Evolutionary conservation across 1,140 invertebrate species (phyloP), one percentile per base, ranked within the genome.

Genomic region (Drosophila athabasca): DNA sequence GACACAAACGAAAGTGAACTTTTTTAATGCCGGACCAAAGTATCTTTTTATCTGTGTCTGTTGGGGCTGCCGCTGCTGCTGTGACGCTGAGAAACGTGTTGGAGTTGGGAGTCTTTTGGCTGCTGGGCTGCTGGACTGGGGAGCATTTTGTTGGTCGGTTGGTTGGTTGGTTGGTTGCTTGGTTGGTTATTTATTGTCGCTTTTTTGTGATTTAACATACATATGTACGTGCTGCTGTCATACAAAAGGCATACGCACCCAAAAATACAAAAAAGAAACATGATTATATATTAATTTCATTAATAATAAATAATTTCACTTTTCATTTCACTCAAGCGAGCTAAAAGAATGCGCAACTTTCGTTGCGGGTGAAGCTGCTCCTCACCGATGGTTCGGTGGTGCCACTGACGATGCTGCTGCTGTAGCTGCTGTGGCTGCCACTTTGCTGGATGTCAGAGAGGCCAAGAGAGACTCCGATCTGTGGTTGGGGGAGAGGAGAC

Each of bases 231-330:
- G 83, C 70, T 81, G 80, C 77, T 84, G 80, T 88, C 83, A 74
- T 59, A 75, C 71, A 79, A 51, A 62, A 70, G 45, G 66, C 67
- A 72, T 49, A 76, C 58, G 66, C 45, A 68, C 71, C 59, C 66
- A 55, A 44, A 58, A 39, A 60, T 53, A 85, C 53, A 64, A 48
- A 73, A 51, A 31, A 31, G 31, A 67, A 77, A 61, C 66, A 83
- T 68, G 75, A 77, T 75, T 88, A 83, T 87, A 85, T 87, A 87
- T 87, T 87, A 87, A 87, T 87, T 87, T 87, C 83, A 87, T 87
- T 87, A 87, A 88, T 87, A 87, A 87, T 87, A 85, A 85, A 80
- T 85, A 87, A 87, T 87, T 87, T 87, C 83, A 87, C 83, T 87
- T 87, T 87, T 87, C 83, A 87, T 87, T 85, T 85, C 83, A 75